Evolutionary conservation across 2,888 invertebrate genomes (phyloP).

Genomic region (Archips xylosteana): DNA sequence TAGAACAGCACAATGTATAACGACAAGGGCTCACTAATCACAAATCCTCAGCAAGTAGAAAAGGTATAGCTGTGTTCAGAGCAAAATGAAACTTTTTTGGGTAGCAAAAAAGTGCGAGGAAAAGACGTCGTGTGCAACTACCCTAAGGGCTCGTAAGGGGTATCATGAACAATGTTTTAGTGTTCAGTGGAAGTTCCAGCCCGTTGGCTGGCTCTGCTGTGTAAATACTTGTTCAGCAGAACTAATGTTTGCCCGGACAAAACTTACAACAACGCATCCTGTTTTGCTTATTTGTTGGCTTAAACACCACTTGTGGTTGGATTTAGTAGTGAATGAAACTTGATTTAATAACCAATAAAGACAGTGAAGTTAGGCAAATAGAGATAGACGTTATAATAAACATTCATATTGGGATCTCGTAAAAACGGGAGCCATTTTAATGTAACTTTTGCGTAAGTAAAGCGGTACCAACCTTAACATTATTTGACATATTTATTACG

Average conservation of each 20-base stretch:
- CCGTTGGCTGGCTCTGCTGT: conserved; percentile 26
- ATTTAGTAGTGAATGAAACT: conserved; percentile 35
- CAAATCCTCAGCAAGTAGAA: too few species aligned
- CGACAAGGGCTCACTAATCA: too few species aligned
- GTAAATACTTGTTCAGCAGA: conserved; percentile 36
- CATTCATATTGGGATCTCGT: too few species aligned
- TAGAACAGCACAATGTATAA: too few species aligned
- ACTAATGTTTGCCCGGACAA: conserved; percentile 42
- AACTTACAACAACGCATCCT: conserved; percentile 46
- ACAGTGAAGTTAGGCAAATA: background rate
- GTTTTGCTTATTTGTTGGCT: conserved; percentile 46
- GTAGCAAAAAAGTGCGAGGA: background rate
- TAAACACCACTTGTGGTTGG: conserved; percentile 39
- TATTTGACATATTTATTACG: too few species aligned
- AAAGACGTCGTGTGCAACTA: background rate
- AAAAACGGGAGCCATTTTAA: too few species aligned
- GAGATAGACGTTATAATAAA: background rate
- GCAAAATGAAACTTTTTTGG: too few species aligned
- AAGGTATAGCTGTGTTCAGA: too few species aligned
- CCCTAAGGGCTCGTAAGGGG: background rate
- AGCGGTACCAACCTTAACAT: too few species aligned
- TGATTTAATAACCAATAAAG: conserved; percentile 4
- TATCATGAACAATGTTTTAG: conserved; percentile 26
- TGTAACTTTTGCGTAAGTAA: too few species aligned
- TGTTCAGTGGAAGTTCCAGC: conserved; percentile 36